Conservation (phyloP, 2,888 invertebrate species). For the Slavum lentiscoides region DNA sequence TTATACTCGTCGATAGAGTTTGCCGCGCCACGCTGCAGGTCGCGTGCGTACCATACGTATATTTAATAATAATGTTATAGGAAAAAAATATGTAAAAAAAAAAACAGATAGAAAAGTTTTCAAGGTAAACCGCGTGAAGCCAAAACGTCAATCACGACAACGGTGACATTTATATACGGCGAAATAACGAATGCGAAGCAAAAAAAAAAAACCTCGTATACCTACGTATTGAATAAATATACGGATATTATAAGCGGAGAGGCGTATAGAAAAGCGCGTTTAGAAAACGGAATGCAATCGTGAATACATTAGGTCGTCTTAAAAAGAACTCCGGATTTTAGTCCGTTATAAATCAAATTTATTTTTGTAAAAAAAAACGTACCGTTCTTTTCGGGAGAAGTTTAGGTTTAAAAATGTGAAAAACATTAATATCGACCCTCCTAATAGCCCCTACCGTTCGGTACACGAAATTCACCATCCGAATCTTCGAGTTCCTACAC, state of each 20-base stretch:
- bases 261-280: not conserved
- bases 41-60: not conserved
- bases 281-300: constrained; percentile 29
- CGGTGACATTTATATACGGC: constrained; percentile 20
- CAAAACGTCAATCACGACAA: constrained; percentile 44
- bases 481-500: too few relatives aligned
- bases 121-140: constrained; percentile 15
- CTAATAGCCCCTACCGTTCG: too few relatives aligned
- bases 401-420: too few relatives aligned
- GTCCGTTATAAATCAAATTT: too few relatives aligned
- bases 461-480: too few relatives aligned
- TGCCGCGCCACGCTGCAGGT: not conserved
- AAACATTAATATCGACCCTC: too few relatives aligned
- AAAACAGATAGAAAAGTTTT: not conserved
- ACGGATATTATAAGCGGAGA: not conserved
- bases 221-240: constrained; percentile 8
- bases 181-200: not conserved
- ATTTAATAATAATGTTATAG: too few relatives aligned
- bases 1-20: too few relatives aligned
- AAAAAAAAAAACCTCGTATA: not conserved
- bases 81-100: constrained; percentile 1
- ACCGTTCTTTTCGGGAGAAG: too few relatives aligned
- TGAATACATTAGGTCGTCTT: too few relatives aligned
- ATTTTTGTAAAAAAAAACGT: too few relatives aligned
- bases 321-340: too few relatives aligned